phyloP scores from a whole-genome alignment of 2,113 vertebrate species.

The Bubo bubo region DNA sequence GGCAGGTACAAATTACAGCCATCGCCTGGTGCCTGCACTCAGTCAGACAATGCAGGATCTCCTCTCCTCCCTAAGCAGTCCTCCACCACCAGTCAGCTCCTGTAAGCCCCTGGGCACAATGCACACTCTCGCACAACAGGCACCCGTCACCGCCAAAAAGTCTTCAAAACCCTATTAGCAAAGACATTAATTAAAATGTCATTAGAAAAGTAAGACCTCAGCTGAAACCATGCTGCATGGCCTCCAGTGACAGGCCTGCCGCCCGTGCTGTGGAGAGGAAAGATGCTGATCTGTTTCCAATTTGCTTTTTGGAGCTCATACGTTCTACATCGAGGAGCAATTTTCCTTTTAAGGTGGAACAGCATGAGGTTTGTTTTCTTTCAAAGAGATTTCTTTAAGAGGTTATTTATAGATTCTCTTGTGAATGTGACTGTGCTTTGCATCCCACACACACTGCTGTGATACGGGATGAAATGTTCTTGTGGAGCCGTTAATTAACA shows the following conservation, averaged over 20 bases:
- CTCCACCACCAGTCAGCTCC: too few relatives aligned
- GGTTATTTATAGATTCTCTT: conserved; percentile 21
- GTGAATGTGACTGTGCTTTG: background rate
- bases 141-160: background rate
- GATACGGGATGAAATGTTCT: background rate
- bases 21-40: rapidly evolving
- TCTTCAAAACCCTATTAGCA: background rate
- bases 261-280: background rate
- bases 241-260: background rate
- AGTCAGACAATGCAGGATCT: rapidly evolving
- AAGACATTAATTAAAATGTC: background rate
- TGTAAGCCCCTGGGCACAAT: rapidly evolving
- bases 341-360: conserved; percentile 61
- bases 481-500: background rate
- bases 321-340: background rate
- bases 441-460: background rate
- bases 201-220: background rate
- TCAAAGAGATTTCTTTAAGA: conserved; percentile 14
- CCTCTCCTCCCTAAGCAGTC: background rate
- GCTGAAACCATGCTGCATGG: background rate
- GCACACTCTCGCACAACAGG: background rate
- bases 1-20: background rate
- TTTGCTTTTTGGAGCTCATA: conserved; percentile 66
- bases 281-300: conserved; percentile 65
- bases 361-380: conserved; percentile 13